Evolutionary conservation across 2,113 vertebrate genomes (phyloP), one percentile per base, ranked within the genome.

Genomic region (Cephalopterus ornatus): DNA sequence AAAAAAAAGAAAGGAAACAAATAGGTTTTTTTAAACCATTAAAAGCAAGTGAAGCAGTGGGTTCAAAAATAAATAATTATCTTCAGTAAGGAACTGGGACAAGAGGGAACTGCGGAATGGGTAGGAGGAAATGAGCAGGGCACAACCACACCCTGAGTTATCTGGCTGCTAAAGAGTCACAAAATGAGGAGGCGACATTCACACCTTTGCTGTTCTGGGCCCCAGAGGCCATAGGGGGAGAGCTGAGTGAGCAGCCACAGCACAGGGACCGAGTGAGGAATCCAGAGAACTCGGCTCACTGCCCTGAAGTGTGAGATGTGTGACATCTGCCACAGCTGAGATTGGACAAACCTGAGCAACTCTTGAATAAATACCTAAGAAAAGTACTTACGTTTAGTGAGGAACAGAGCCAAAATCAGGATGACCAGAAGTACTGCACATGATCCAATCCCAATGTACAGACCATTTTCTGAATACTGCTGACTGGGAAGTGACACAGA

Each of bases 351-450:
- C 17, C 22, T 32, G 8, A 58, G 27, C 55, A 46, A 5, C 2
- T n/a, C 46, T 10, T 7, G 44, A 59, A 73, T 8, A 77, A 19
- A 2, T 13, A 27, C 61, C 32, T 2, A 3, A 6, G 72, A 21
- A 12, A 58, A 77, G 19, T 17, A 98, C 97, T 97, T 78, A 98
- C 97, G 70, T 83, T 74, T 93, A 27, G 50, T 20, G 30, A 96
- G 33, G 32, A 94, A 13, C 27, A 92, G 58, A 55, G 66, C 46
- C 79, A 97, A 53, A 65, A 70, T 65, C 3, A 97, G 6, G 47
- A 72, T 8, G 59, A 92, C 44, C 52, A 97, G 50, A 13, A 96
- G 5, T 3, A 26, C 53, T 12, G 14, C 75, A 55, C 53, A 70
- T 1, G 92, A 8, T 13, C 55, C 32, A 30, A 95, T 33, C 59